Percentiles rank a stretch among this genome's conserved stretches.
These are phyloP conservation scores for Discoglossus pictus DNA, from an alignment of 2,797 vertebrate species.

Conservation along the genomic window DNA sequence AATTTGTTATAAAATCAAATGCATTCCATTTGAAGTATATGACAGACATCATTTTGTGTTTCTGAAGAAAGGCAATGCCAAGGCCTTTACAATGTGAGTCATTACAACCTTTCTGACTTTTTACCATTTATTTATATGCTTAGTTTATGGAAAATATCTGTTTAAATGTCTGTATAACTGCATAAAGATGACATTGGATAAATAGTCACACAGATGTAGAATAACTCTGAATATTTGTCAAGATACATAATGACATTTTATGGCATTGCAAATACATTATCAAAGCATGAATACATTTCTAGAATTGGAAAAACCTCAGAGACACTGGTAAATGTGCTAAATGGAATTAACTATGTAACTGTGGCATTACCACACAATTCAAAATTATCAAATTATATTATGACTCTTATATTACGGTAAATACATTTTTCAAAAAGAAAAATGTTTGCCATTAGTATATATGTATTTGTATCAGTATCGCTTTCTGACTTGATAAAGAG, in stretches of 20 bases:
- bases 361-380: too few relatives aligned
- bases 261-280: not conserved
- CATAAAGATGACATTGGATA: constrained; percentile 3
- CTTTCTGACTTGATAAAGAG: too few relatives aligned
- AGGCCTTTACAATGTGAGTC: constrained; percentile 23
- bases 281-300: too few relatives aligned
- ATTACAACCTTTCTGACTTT: constrained; percentile 20
- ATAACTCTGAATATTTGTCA: not conserved
- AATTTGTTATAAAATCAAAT: constrained; percentile 39
- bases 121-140: constrained; percentile 19
- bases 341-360: constrained; percentile 8
- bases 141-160: not conserved
- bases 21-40: constrained; percentile 37
- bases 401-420: too few relatives aligned
- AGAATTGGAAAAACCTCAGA: not conserved
- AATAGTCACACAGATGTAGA: constrained; percentile 9
- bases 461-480: too few relatives aligned
- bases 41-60: constrained; percentile 35
- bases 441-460: too few relatives aligned
- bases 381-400: too few relatives aligned
- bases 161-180: not conserved
- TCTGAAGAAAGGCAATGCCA: constrained; percentile 15
- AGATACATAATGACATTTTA: not conserved
- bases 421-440: too few relatives aligned
- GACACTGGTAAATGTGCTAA: constrained; percentile 4